phyloP scores from a whole-genome alignment of 1,140 invertebrate genomes.

The Araneus ventricosus region DNA sequence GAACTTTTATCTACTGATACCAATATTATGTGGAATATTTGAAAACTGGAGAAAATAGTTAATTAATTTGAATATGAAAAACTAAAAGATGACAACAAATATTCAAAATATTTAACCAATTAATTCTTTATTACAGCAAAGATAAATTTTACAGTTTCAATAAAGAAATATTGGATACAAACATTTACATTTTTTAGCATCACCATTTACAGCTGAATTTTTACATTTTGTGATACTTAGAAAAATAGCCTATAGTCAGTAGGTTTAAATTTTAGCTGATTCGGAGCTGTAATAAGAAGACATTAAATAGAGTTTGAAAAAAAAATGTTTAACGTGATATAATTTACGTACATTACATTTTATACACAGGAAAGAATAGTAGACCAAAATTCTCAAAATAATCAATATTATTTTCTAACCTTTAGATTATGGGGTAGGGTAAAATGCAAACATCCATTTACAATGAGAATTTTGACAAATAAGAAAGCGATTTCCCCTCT shows the following conservation, averaged over 20 bases:
- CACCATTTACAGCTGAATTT: constrained; percentile 26
- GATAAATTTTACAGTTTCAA: constrained; percentile 52
- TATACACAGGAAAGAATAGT: too few species aligned
- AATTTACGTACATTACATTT: background rate
- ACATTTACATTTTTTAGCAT: constrained; percentile 19
- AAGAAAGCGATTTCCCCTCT: too few species aligned
- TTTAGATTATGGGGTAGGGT: too few species aligned
- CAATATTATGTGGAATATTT: too few species aligned
- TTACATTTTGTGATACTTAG: constrained; percentile 4
- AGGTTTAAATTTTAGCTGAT: too few species aligned
- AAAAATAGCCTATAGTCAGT: constrained; percentile 37
- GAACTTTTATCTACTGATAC: too few species aligned
- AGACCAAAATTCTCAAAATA: too few species aligned
- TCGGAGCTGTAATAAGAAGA: background rate
- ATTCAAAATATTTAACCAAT: constrained; percentile 4
- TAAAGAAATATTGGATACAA: constrained; percentile 59
- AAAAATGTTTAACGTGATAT: background rate
- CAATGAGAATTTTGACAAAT: too few species aligned
- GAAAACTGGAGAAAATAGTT: too few species aligned
- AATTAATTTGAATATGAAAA: too few species aligned
- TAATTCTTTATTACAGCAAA: constrained; percentile 62
- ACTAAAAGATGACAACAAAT: background rate
- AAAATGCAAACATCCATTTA: too few species aligned
- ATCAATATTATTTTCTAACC: too few species aligned
- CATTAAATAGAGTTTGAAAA: background rate